Evolutionary conservation across 2,797 vertebrate genomes (phyloP).

Genomic region (Sciurus vulgaris): DNA sequence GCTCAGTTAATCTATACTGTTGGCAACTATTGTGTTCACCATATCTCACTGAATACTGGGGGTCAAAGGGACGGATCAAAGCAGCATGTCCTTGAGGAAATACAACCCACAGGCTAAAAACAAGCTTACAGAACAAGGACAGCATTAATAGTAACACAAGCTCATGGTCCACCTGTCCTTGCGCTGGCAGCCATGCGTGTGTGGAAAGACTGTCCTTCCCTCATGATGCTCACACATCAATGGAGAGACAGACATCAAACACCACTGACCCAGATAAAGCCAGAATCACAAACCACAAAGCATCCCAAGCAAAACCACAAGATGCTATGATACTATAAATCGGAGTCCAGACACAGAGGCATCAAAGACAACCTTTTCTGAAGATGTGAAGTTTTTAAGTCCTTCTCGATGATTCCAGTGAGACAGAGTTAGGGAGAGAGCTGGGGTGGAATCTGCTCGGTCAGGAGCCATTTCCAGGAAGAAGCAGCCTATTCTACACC

Average conservation of each 20-base stretch:
- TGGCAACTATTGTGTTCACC: accelerated
- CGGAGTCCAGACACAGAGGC: not conserved
- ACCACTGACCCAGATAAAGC: not conserved
- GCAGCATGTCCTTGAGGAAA: not conserved
- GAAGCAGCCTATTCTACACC: not conserved
- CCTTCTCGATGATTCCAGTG: not conserved
- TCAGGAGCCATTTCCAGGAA: not conserved
- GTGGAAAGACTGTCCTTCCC: not conserved
- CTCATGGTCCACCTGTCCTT: not conserved
- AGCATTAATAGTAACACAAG: too few species aligned
- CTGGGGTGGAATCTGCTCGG: not conserved
- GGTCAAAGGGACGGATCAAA: not conserved
- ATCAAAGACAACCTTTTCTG: not conserved
- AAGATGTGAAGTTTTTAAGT: not conserved
- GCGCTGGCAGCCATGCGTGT: accelerated
- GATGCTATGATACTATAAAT: not conserved
- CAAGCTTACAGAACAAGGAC: not conserved
- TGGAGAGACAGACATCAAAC: not conserved
- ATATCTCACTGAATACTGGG: not conserved
- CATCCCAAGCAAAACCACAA: not conserved
- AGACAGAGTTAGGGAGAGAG: not conserved
- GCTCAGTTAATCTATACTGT: not conserved
- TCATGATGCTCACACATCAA: not conserved
- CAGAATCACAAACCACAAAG: not conserved
- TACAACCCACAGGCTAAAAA: not conserved